A percentile compares a stretch with the other conserved stretches of the same genome.
Evolutionary conservation across 2,888 invertebrate genomes (phyloP).

Genomic region (Megastigmus dorsalis): DNA sequence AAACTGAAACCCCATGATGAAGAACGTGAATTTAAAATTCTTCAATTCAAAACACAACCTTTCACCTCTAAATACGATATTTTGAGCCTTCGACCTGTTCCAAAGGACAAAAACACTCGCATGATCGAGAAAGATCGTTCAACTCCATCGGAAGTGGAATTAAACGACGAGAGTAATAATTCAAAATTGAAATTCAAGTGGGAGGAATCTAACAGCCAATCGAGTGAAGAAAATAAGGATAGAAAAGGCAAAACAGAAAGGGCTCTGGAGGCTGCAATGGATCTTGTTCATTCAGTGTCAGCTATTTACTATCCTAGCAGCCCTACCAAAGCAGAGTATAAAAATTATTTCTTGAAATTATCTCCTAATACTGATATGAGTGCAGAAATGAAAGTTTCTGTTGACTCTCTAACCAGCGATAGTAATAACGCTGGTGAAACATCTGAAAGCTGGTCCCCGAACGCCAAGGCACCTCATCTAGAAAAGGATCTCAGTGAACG

Average conservation of each 20-base stretch:
- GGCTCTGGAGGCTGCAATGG: conserved; percentile 2
- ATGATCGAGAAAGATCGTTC: conserved; percentile 64
- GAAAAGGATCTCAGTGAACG: conserved; percentile 16
- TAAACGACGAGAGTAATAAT: conserved; percentile 26
- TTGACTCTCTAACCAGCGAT: conserved; percentile 4
- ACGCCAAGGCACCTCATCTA: conserved; percentile 44
- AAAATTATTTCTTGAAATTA: conserved; percentile 33
- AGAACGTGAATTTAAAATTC: conserved; percentile 76
- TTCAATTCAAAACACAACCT: conserved; percentile 80
- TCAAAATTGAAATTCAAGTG: conserved; percentile 32
- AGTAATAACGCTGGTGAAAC: neutral
- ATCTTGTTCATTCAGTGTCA: conserved; percentile 24
- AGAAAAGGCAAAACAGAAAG: neutral
- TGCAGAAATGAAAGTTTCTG: conserved; percentile 30
- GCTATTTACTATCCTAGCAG: neutral
- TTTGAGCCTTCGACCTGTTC: conserved; percentile 76
- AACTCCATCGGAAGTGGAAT: conserved; percentile 1
- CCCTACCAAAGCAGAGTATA: conserved; percentile 25
- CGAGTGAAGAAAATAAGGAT: neutral
- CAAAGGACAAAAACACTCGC: conserved; percentile 62
- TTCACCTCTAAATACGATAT: conserved; percentile 79
- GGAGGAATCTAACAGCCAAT: conserved; percentile 1
- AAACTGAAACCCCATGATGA: conserved; percentile 76
- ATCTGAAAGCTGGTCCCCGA: conserved; percentile 22
- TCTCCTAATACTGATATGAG: conserved; percentile 28